These are phyloP conservation scores for Poeciliopsis retropinna DNA, from an alignment of 2,113 vertebrate genomes.

Conservation along the genomic window DNA sequence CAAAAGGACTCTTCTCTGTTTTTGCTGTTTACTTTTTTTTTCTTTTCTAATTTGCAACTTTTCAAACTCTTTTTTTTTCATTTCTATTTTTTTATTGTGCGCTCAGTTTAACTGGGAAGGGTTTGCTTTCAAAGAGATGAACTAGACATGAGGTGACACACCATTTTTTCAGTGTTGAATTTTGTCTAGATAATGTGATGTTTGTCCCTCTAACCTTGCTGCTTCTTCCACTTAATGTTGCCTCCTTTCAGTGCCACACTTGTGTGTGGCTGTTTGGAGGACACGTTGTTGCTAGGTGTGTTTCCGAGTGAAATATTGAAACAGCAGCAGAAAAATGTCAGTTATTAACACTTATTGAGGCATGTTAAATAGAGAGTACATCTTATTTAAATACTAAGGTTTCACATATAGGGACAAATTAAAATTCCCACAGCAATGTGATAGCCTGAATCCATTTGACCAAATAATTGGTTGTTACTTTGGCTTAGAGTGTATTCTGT, in stretches of 20 bases:
- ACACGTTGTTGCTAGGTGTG: constrained; percentile 24
- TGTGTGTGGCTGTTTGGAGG: constrained; percentile 17
- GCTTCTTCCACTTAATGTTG: constrained; percentile 21
- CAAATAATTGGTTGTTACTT: neutral
- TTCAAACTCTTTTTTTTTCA: constrained; percentile 37
- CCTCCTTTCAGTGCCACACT: constrained; percentile 19
- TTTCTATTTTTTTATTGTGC: constrained; percentile 11
- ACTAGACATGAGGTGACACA: constrained; percentile 51
- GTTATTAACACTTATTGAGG: neutral
- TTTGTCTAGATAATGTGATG: constrained; percentile 51
- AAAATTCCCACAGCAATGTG: too few species aligned
- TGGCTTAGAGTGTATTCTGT: too few species aligned
- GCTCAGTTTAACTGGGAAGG: constrained; percentile 35
- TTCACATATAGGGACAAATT: neutral
- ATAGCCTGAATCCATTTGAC: too few species aligned
- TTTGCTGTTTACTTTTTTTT: constrained; percentile 32
- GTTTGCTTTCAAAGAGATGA: constrained; percentile 47
- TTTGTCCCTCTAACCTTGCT: constrained; percentile 39
- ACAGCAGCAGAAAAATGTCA: constrained; percentile 1
- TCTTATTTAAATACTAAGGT: neutral
- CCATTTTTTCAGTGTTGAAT: constrained; percentile 35
- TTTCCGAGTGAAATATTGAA: constrained; percentile 38
- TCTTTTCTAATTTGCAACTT: constrained; percentile 41
- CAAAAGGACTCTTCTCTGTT: constrained; percentile 66
- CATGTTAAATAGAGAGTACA: neutral